Evolutionary conservation across 2,113 vertebrate genomes (phyloP).

Genomic region (Paradisaea rubra): DNA sequence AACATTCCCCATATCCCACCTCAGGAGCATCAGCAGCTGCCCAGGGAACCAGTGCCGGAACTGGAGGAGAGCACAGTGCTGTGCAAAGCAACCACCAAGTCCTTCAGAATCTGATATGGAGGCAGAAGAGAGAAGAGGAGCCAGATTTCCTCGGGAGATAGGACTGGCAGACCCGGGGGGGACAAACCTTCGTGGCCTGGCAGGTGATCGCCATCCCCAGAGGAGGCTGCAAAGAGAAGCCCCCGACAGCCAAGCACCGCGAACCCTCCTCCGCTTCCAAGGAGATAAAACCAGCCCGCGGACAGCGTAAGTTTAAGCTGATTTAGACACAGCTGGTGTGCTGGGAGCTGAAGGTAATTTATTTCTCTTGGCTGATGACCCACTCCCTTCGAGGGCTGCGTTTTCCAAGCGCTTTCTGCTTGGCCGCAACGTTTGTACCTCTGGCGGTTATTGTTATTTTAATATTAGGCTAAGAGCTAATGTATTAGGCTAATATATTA

Average conservation of each 20-base stretch:
- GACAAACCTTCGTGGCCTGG: background rate
- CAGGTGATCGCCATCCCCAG: background rate
- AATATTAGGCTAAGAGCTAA: constrained; percentile 34
- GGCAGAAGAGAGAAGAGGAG: background rate
- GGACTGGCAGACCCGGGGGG: background rate
- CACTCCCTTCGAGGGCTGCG: background rate
- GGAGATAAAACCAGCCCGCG: background rate
- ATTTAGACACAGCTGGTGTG: constrained; percentile 18
- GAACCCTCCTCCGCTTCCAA: background rate
- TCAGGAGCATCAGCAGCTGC: background rate
- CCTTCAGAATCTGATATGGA: background rate
- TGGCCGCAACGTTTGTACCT: constrained; percentile 5
- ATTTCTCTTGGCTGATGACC: constrained; percentile 53
- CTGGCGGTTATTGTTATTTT: constrained; percentile 40
- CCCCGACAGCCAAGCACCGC: accelerated
- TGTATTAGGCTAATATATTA: constrained; percentile 20
- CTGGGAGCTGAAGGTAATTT: constrained; percentile 41
- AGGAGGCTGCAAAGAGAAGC: background rate
- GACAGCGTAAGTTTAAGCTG: background rate
- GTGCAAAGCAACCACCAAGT: background rate
- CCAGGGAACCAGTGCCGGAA: accelerated
- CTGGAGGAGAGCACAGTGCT: background rate
- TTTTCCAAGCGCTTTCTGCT: background rate
- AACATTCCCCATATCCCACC: background rate
- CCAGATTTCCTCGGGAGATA: background rate